Evolutionary conservation across 2,113 vertebrate genomes (phyloP).

Genomic region (Sebastes schlegelii): DNA sequence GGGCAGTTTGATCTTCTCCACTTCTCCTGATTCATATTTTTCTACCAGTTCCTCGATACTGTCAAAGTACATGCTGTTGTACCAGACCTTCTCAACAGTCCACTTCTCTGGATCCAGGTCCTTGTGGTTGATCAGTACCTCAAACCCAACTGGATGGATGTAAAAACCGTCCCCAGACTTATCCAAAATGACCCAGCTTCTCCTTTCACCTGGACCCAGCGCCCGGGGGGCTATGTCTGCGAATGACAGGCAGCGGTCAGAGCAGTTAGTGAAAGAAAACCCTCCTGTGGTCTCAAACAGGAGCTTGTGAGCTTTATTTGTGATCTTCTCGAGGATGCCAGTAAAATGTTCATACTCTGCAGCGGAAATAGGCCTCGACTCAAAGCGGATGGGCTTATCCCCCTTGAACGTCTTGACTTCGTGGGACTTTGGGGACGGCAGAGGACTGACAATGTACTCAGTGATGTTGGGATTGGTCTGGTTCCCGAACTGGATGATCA

Average conservation of each 20-base stretch:
- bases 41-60: slow-evolving; percentile 84
- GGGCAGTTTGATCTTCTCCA: slow-evolving; percentile 75
- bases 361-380: slow-evolving; percentile 81
- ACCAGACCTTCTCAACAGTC: slow-evolving; percentile 89
- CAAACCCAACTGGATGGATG: slow-evolving; percentile 91
- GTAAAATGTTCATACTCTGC: slow-evolving; percentile 83
- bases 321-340: slow-evolving; percentile 53
- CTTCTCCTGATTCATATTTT: slow-evolving; percentile 77
- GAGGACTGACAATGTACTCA: slow-evolving; percentile 87
- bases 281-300: slow-evolving; percentile 84
- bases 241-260: slow-evolving; percentile 85
- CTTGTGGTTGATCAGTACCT: slow-evolving; percentile 89
- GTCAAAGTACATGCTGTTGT: slow-evolving; percentile 88
- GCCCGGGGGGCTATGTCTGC: slow-evolving; percentile 89
- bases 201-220: slow-evolving; percentile 86
- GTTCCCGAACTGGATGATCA: slow-evolving; percentile 87
- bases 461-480: slow-evolving; percentile 88
- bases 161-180: slow-evolving; percentile 89
- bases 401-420: slow-evolving; percentile 61
- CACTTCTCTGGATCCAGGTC: slow-evolving; percentile 83
- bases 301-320: slow-evolving; percentile 80
- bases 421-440: slow-evolving; percentile 84
- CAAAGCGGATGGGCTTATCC: slow-evolving; percentile 69
- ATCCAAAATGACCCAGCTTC: slow-evolving; percentile 90
- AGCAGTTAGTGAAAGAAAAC: slow-evolving; percentile 85